Evolutionary conservation across 2,113 vertebrate species (phyloP), one percentile per base, ranked within the genome.

Genomic region (Phrynosoma platyrhinos): DNA sequence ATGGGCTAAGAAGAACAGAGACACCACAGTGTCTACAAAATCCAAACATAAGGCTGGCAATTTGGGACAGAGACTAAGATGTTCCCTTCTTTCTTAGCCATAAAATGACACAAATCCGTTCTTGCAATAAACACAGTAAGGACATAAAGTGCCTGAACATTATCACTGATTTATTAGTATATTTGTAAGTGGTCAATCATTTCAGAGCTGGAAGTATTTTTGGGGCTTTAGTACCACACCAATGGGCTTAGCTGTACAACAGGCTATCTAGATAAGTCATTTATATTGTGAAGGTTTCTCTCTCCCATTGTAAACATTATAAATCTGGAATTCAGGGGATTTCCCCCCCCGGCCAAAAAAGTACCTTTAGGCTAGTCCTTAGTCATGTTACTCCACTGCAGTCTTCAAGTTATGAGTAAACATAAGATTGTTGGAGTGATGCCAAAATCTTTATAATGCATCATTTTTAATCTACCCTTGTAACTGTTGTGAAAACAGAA

Each of bases 401-500:
- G 9, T 36, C 77, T 72, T 79, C 47, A 92, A 47, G 36, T 76
- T 88, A 32, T 0, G 3, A 83, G 66, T 79, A 93, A 77, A 87
- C 88, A 79, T 69, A 9, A 84, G 90, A 87, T 0, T 0, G 85
- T 80, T 86, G 36, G 58, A 62, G 82, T 53, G 71, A 20, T 62
- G 77, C 82, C 40, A 40, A 88, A 88, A 66, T 72, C 74, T 68
- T 2, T 1, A 16, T 58, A 52, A 77, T 77, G 72, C 84, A 88
- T 83, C 0, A 68, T 92, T 94, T 93, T 90, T 83, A 90, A 91
- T 81, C 83, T 93, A 81, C 90, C 90, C 55, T 83, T 91, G 30
- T 5, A 78, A 87, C 72, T 93, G 68, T 85, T 91, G 87, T 92
- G 91, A 91, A 93, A 92, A 91, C 80, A 94, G 91, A 90, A 83